Evolutionary conservation across 2,113 vertebrate genomes (phyloP), one percentile per base, ranked within the genome.

Genomic region (Mungos mungo): DNA sequence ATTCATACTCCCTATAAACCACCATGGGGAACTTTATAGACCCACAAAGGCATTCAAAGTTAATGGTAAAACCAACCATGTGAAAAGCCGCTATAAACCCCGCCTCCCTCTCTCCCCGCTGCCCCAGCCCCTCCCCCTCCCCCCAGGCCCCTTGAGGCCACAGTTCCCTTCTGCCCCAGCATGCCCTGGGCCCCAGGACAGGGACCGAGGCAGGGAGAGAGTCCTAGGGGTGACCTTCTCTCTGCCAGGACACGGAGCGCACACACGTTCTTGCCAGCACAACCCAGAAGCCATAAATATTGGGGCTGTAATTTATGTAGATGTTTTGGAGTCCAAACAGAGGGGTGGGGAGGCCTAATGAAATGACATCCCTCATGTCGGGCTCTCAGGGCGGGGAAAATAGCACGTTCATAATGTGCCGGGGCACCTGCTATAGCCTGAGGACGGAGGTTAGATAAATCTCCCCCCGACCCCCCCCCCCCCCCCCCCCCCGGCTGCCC

Each of bases 191-290:
- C 33, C 54, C 88, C 25, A 10, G 71, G 76, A 9, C 23, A 1
- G 5, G 87, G 63, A 10, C 4, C 2, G 41, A 8, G 35, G 10
- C 65, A 14, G 69, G 10, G 25, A 71, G 60, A 81, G 54, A 4
- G 79, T 45, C 87, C 83, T 19, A 68, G 97, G 97, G 98, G 96
- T 98, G 98, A 98, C 89, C 97, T 98, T 96, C 96, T 83, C 27
- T 77, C 7, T 0, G 4, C 84, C 0, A 0, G 2, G 95, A 98
- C 97, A 88, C 0, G 35, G 96, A 90, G 92, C 66, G 0, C 19
- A 2, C 68, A 79, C 97, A 65, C 23, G 31, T 87, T 88, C 97
- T 82, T n/a, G 6, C 69, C 86, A 4, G 74, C 9, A 5, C 0
- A 5, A 80, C 18, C 0, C 96, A 0, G 5, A 23, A 45, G 94